Base-by-base conservation (phyloP, 2,888 invertebrate species). In the Andrena marginata region DNA sequence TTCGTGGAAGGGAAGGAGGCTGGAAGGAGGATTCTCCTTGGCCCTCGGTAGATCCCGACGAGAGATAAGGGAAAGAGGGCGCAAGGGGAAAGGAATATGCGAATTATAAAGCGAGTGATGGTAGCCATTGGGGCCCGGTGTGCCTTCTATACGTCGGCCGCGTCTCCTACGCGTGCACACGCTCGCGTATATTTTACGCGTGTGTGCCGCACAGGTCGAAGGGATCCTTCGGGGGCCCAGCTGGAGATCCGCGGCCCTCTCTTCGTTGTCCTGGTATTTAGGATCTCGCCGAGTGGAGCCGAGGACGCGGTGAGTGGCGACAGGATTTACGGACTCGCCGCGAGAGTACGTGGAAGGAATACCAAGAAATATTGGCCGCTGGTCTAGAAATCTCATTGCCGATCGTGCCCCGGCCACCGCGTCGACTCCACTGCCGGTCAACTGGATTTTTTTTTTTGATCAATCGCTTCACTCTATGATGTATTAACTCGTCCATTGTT, bases 21-120 rank as follows among this genome's bases (percentile, higher is more conserved):
- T 65, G 82, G 82, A 70, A 77, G 82, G 82, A 82, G 83, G 82
- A 83, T 78, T 77, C 80, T 87, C 79, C 80, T 80, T 77, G 80
- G 80, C 80, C 84, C 84, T 86, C 80, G 84, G 87, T 76, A 91
- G 92, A 93, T 93, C 88, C 85, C 90, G 90, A 89, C 88, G 87
- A 86, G 85, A 91, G 92, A 92, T 92, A 91, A 91, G 84, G 84
- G 84, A 87, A 87, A 86, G 87, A 84, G 83, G 79, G 84, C 80
- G 72, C 75, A 70, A 78, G 81, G 80, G 77, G 80, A 84, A 84
- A 86, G 83, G 84, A 82, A 89, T 86, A 87, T 86, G 89, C 89
- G 88, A 91, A 90, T 91, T 91, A 91, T 91, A 91, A 91, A 89
- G 80, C 87, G 84, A 90, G 83, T 85, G 89, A 90, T 89, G 89